phyloP scores from a whole-genome alignment of 2,888 invertebrate species.

The Drosophila eohydei region DNA sequence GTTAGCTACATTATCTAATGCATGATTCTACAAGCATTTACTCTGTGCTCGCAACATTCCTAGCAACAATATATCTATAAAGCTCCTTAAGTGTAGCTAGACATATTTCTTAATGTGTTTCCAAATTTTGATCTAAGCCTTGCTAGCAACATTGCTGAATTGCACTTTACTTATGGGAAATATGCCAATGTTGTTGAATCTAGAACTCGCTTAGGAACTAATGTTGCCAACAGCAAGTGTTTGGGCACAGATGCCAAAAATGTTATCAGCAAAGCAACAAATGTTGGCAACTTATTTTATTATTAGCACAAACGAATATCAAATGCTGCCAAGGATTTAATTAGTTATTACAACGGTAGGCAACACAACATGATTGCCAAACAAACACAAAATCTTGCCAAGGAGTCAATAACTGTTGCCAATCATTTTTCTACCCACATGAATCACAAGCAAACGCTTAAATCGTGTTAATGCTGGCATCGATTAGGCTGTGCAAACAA shows the following conservation, averaged over 20 bases:
- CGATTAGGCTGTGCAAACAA: slow-evolving; percentile 22
- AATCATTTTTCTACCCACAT: not conserved
- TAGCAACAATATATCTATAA: not conserved
- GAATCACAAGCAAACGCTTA: not conserved
- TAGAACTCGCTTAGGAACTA: too few relatives aligned
- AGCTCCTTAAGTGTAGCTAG: not conserved
- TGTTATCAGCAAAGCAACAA: not conserved
- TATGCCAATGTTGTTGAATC: not conserved
- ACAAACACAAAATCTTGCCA: not conserved
- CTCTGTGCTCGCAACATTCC: not conserved
- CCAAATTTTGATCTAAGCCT: not conserved
- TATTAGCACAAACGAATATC: not conserved
- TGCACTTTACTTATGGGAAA: not conserved
- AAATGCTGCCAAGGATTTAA: not conserved
- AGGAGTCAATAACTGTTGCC: slow-evolving; percentile 1
- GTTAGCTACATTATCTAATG: not conserved
- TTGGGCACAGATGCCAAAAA: not conserved
- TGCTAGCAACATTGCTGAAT: not conserved
- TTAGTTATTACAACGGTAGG: not conserved
- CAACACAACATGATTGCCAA: not conserved
- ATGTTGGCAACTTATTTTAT: not conserved
- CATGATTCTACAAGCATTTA: not conserved
- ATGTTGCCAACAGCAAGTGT: not conserved
- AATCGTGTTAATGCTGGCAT: slow-evolving; percentile 29
- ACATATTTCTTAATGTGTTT: not conserved